These are phyloP conservation scores for Rousettus madagascariensis DNA, from an alignment of 2,797 vertebrate species.

Conservation along the genomic window DNA sequence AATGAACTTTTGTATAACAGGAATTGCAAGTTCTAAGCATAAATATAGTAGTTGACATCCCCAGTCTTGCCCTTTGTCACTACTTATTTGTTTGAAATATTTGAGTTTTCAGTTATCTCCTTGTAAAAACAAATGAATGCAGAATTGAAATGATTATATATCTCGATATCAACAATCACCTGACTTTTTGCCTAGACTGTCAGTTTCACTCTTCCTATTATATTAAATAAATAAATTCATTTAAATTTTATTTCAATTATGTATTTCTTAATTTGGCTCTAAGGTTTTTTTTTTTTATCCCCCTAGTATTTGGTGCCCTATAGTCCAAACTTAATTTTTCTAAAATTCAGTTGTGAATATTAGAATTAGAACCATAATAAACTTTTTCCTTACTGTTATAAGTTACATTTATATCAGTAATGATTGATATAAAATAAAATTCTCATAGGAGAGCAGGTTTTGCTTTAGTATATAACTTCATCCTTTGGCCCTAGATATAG, in stretches of 20 bases:
- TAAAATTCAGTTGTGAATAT: background rate
- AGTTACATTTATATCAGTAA: background rate
- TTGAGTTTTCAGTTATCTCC: constrained; percentile 31
- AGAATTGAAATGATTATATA: background rate
- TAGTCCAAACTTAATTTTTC: constrained; percentile 44
- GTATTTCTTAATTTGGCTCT: background rate
- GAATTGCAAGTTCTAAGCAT: constrained; percentile 29
- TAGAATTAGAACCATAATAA: background rate
- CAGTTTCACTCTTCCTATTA: background rate
- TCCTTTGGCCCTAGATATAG: background rate
- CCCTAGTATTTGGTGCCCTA: background rate
- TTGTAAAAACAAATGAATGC: constrained; percentile 24
- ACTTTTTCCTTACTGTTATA: constrained; percentile 1
- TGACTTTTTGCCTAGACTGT: constrained; percentile 32
- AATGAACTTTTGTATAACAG: background rate
- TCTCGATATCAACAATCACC: background rate
- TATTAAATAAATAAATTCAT: background rate
- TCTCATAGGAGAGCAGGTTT: background rate
- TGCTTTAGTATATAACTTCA: background rate
- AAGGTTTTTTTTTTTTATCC: background rate
- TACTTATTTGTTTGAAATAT: background rate
- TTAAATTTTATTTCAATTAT: background rate
- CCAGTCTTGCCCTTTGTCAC: background rate
- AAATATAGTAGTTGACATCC: background rate
- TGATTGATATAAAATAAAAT: constrained; percentile 44